Conservation (phyloP, 2,113 vertebrate genomes). For the Phyllostomus discolor region DNA sequence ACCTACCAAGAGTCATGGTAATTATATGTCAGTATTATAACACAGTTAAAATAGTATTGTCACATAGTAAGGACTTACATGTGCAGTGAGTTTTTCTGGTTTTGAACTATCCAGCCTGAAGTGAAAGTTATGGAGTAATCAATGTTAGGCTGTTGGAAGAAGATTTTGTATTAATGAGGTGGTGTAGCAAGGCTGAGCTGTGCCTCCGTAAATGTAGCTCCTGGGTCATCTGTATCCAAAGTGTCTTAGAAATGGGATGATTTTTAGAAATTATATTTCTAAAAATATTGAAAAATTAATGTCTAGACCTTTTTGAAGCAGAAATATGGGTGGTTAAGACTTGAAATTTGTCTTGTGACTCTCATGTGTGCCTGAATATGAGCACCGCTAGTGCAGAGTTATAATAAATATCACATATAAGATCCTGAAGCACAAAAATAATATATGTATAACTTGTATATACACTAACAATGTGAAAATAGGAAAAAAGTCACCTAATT, state of each 20-base stretch:
- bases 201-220: neutral
- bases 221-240: neutral
- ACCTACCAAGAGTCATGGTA: neutral
- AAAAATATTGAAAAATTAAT: neutral
- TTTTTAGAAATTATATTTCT: neutral
- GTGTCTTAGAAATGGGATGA: neutral
- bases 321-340: neutral
- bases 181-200: neutral
- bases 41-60: neutral
- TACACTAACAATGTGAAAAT: neutral
- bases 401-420: neutral
- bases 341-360: neutral
- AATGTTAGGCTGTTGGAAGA: neutral
- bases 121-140: neutral
- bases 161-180: neutral
- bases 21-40: neutral
- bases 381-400: neutral
- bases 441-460: neutral
- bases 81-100: neutral
- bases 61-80: neutral
- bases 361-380: neutral
- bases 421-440: neutral
- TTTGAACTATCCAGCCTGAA: neutral
- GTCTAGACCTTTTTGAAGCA: neutral
- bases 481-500: neutral